Base-by-base conservation (phyloP, 2,113 vertebrate genomes). In the human (Homo sapiens) region DNA sequence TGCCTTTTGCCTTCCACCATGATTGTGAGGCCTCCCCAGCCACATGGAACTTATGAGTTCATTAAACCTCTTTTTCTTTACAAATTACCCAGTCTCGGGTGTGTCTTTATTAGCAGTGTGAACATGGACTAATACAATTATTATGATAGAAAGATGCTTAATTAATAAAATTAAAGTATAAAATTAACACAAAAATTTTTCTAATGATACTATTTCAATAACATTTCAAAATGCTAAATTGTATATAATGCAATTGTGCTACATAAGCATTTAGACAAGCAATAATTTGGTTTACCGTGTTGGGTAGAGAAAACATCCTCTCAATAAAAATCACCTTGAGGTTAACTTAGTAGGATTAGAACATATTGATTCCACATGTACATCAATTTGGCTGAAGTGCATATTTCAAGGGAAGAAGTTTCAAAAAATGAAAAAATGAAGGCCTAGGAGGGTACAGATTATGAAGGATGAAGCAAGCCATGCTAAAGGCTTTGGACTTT, bases 111-210 rank as follows among this genome's bases (percentile, higher is more conserved):
- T 11, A 64, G 27, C 27, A 64, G 61, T 64, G 12, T 64, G 61
- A 64, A 32, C 13, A 64, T 64, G 27, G 61, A 64, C 27, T 64
- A 64, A 64, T 64, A 64, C 12, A 64, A 64, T 27, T 32, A 32
- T 64, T 89, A 35, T 73, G 27, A 93, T 25, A 89, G 5, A 59
- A 79, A 55, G 57, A 84, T 84, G 17, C 3, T 73, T 52, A 89
- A 85, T 61, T 86, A 91, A 85, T 92, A 73, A 97, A 94, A 73
- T 93, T 90, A 75, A 91, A 76, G 25, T 61, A 89, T 85, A 93
- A 92, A 89, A 96, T 84, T 80, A 87, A 52, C n/a, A 38, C 48
- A 35, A 70, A 93, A 50, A 50, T 59, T 86, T 80, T 87, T 78
- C 79, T 23, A 66, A 17, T 57, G 78, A 94, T 45, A 93, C 88